These are phyloP conservation scores for Macropus fuliginosus DNA, from an alignment of 2,797 vertebrate genomes.

Conservation along the genomic window DNA sequence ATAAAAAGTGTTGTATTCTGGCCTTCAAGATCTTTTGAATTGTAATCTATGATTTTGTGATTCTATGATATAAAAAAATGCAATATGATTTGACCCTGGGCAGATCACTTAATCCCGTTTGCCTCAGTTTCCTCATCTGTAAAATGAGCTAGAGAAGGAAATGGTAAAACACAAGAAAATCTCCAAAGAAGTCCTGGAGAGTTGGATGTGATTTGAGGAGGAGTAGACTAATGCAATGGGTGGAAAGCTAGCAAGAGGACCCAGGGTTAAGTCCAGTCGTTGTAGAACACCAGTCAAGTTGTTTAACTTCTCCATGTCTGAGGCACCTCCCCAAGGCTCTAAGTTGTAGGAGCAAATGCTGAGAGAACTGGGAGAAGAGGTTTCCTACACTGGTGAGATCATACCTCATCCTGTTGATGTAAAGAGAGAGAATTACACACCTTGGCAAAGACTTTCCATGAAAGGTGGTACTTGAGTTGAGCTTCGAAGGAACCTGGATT, in stretches of 20 bases:
- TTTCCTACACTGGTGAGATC: not conserved
- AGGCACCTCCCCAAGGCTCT: not conserved
- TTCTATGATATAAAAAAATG: not conserved
- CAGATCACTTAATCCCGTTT: not conserved
- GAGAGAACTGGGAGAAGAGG: not conserved
- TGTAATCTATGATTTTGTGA: not conserved
- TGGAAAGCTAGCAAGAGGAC: not conserved
- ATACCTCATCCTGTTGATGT: not conserved
- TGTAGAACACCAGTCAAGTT: too few relatives aligned
- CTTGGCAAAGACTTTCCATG: not conserved
- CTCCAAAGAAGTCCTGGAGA: too few relatives aligned
- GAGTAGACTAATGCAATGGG: not conserved
- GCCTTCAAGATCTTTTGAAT: not conserved
- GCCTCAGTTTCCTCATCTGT: too few relatives aligned
- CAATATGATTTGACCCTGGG: not conserved
- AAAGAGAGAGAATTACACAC: not conserved
- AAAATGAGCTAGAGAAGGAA: too few relatives aligned
- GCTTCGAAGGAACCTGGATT: not conserved
- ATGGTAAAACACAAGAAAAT: not conserved
- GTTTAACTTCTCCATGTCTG: not conserved
- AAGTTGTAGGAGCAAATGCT: not conserved
- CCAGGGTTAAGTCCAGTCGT: too few relatives aligned
- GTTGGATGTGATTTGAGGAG: not conserved
- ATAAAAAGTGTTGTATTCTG: too few relatives aligned
- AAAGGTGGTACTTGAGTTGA: not conserved